These are phyloP conservation scores for Brassicogethes aeneus DNA, from an alignment of 2,888 invertebrate species.

Conservation along the genomic window DNA sequence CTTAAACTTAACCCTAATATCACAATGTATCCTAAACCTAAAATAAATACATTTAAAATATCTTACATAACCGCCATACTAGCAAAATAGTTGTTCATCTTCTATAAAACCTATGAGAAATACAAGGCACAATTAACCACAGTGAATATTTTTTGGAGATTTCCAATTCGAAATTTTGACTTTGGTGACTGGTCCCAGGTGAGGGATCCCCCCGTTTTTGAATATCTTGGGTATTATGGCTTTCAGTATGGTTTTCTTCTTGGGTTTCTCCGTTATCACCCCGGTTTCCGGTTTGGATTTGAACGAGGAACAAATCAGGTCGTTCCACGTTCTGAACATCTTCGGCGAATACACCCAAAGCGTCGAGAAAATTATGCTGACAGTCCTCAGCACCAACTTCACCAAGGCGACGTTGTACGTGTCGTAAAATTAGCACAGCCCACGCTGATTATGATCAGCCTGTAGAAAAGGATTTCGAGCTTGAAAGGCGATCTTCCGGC, in stretches of 20 bases:
- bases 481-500: constrained; percentile 52
- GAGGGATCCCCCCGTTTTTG: too few relatives aligned
- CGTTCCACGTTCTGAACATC: constrained; percentile 33
- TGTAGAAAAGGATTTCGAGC: constrained; percentile 58
- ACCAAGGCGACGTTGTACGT: constrained; percentile 26
- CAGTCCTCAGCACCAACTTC: constrained; percentile 26
- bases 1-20: background rate
- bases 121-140: background rate
- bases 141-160: background rate
- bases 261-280: background rate
- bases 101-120: too few relatives aligned
- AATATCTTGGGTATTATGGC: background rate
- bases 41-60: background rate
- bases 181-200: background rate
- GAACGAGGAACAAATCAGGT: constrained; percentile 21
- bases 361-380: constrained; percentile 30
- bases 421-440: constrained; percentile 49
- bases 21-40: background rate
- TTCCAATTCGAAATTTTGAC: background rate
- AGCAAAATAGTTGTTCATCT: background rate
- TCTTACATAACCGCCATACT: background rate
- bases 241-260: background rate
- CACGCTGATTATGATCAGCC: constrained; percentile 69
- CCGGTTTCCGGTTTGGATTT: background rate
- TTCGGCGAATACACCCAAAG: constrained; percentile 36